Percentiles rank a stretch among this genome's conserved stretches.
Evolutionary conservation across 2,797 vertebrate species (phyloP).

Genomic region (Sus cebifrons): DNA sequence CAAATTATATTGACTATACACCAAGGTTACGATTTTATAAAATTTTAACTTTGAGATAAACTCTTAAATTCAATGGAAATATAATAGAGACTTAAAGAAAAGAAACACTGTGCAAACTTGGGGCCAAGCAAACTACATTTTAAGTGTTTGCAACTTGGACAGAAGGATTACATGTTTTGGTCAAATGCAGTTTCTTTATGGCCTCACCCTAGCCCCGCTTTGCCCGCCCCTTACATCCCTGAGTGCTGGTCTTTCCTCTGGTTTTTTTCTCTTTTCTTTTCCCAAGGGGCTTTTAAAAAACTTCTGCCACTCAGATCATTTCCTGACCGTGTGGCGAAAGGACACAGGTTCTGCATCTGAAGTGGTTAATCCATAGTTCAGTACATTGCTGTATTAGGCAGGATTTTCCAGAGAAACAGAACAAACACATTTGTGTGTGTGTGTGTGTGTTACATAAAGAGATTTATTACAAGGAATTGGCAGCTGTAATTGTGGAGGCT

Average conservation of each 20-base stretch:
- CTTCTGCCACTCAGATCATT: neutral
- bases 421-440: neutral
- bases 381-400: neutral
- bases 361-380: neutral
- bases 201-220: neutral
- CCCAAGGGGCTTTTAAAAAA: neutral
- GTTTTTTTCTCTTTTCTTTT: slow-evolving; percentile 26
- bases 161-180: neutral
- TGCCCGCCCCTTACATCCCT: neutral
- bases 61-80: slow-evolving; percentile 28
- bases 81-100: slow-evolving; percentile 18
- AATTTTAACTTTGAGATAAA: slow-evolving; percentile 56
- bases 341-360: neutral
- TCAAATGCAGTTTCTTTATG: neutral
- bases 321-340: neutral
- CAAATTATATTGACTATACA: neutral
- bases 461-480: neutral
- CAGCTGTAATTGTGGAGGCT: neutral
- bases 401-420: neutral
- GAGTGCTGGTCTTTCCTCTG: neutral
- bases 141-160: neutral
- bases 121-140: neutral
- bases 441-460: neutral
- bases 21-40: slow-evolving; percentile 7
- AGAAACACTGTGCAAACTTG: neutral